Evolutionary conservation across 2,113 vertebrate species (phyloP), one percentile per base, ranked within the genome.

Genomic region (Petrocephalus microphthalmus): DNA sequence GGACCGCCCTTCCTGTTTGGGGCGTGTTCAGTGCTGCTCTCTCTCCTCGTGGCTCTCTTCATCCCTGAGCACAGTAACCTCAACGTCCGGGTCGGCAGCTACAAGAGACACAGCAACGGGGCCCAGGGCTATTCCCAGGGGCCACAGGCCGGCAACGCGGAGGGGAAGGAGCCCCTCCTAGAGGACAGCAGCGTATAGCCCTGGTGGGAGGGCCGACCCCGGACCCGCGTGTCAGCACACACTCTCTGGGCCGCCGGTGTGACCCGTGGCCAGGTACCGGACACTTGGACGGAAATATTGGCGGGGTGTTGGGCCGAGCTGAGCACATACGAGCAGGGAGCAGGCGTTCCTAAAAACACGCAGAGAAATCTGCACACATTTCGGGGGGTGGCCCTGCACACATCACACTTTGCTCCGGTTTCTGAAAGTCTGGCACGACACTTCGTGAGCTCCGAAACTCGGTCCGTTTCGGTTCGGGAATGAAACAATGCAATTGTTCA

Each of bases 1-100:
- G 97, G 97, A n/a, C 97, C 97, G 45, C 97, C 97, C 0, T 98
- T 98, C 92, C 96, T 98, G 56, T 98, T 98, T 0, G 97, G 97
- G 19, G 97, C 97, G 0, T 98, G 97, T 90, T 98, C 97, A 0
- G 97, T 98, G 91, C 95, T 98, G 91, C 96, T 98, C 51, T 97
- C 97, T 0, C 94, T 98, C 84, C 95, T 98, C 89, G 97, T 98
- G 92, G 97, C 97, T 17, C 95, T 98, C 93, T 98, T 98, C 91
- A 97, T 98, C 87, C 97, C 97, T 0, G 97, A 98, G 91, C 97
- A 98, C 94, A 97, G 94, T 33, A 94, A 94, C 49, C 94, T 95
- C 5, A 92, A 94, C 1, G 64, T 94, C 93, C 93, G 97, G 60
- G 94, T 96, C 0, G 96, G 97, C 54, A 93, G 95, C 94, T 97